phyloP scores from a whole-genome alignment of 2,113 vertebrate species.

The Calyptommatus sinebrachiatus region DNA sequence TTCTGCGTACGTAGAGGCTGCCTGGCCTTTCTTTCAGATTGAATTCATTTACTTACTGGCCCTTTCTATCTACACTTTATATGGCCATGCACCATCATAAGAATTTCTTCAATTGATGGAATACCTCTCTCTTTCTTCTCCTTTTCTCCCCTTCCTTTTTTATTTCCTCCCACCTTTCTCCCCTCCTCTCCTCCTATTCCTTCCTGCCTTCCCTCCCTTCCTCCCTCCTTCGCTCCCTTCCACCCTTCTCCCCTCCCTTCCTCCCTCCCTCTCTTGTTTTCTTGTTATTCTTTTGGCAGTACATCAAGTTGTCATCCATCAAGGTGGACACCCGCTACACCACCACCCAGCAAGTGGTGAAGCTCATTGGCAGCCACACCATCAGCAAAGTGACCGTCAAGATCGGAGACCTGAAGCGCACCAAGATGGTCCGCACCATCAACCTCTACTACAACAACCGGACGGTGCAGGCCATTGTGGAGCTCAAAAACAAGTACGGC shows the following conservation, averaged over 20 bases:
- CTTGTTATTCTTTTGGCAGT: slow-evolving; percentile 68
- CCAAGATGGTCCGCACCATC: slow-evolving; percentile 98
- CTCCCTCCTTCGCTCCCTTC: no score
- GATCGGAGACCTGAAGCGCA: slow-evolving; percentile 95
- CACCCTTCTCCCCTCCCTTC: no score
- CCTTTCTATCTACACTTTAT: no score
- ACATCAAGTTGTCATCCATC: slow-evolving; percentile 98
- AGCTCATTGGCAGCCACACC: slow-evolving; percentile 97
- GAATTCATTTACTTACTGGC: no score
- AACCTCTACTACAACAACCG: slow-evolving; percentile 98
- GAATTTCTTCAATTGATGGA: no score
- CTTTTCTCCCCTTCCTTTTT: no score
- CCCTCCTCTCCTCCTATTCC: no score
- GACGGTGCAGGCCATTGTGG: slow-evolving; percentile 96
- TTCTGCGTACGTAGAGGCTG: slow-evolving; percentile 86
- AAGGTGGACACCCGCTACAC: slow-evolving; percentile 98
- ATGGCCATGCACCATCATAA: no score
- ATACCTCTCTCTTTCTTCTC: no score
- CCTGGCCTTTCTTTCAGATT: no score
- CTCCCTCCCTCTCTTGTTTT: neutral
- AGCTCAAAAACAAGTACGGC: slow-evolving; percentile 95
- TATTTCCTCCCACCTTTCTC: no score
- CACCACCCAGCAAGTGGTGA: slow-evolving; percentile 98
- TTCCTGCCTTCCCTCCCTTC: no score
- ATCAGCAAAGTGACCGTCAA: slow-evolving; percentile 99